phyloP scores from a whole-genome alignment of 2,888 invertebrate species.

The Parasteatoda lunata region DNA sequence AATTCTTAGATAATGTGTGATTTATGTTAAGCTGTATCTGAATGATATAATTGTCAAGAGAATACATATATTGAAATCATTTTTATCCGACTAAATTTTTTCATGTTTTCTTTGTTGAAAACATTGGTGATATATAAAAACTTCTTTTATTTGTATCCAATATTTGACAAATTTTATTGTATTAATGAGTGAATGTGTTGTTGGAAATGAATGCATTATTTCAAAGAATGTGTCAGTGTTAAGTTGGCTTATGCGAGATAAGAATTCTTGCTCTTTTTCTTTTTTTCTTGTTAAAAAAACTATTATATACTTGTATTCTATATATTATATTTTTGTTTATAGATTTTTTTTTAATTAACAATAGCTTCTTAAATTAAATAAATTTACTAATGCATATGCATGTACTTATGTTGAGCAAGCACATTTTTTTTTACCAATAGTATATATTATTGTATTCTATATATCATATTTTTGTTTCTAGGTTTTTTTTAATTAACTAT shows the following conservation, averaged over 20 bases:
- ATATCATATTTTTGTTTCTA: slow-evolving; percentile 12
- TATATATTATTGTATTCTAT: slow-evolving; percentile 23
- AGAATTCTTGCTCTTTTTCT: slow-evolving; percentile 7
- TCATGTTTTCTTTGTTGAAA: no score
- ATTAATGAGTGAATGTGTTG: neutral
- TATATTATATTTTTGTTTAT: slow-evolving; percentile 16
- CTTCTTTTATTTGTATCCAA: no score
- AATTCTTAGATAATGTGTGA: no score
- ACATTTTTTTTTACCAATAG: slow-evolving; percentile 10
- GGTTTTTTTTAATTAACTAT: slow-evolving; percentile 6
- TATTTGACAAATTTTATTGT: no score
- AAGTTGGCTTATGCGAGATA: slow-evolving; percentile 11
- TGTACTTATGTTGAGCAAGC: slow-evolving; percentile 40
- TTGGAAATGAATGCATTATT: neutral
- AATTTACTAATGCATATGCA: slow-evolving; percentile 20
- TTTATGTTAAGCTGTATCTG: no score
- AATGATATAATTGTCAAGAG: no score
- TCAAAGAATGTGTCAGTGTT: slow-evolving; percentile 15
- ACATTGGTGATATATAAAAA: no score
- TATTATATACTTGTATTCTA: slow-evolving; percentile 26
- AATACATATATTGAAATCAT: no score
- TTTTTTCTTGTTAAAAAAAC: slow-evolving; percentile 1
- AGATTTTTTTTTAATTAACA: slow-evolving; percentile 1
- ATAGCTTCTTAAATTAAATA: slow-evolving; percentile 14
- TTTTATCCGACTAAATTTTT: no score